Conservation (phyloP, 2,888 invertebrate genomes). For the Eupeodes latifasciatus region DNA sequence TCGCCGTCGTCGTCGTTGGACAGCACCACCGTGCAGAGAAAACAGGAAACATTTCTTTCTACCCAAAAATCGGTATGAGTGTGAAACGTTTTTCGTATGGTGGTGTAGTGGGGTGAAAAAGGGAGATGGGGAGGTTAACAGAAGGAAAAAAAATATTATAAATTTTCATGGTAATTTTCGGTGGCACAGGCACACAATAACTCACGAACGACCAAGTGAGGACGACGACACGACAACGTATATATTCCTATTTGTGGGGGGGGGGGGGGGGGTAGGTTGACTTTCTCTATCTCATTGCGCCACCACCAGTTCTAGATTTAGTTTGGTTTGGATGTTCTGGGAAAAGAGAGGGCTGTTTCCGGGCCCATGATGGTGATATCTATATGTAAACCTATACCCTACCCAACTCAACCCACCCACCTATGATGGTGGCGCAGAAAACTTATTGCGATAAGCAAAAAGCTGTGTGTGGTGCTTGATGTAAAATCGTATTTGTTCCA, state of each 20-base stretch:
- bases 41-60: slow-evolving; percentile 4
- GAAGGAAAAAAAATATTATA: slow-evolving; percentile 10
- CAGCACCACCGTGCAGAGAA: not conserved
- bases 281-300: slow-evolving; percentile 34
- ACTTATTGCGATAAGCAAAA: slow-evolving; percentile 67
- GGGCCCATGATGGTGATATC: slow-evolving; percentile 9
- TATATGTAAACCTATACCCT: not conserved
- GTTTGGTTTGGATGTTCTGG: not conserved
- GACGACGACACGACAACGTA: slow-evolving; percentile 13
- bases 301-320: slow-evolving; percentile 13
- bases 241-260: not conserved
- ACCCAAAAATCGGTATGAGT: slow-evolving; percentile 22
- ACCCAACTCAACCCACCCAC: too few species aligned
- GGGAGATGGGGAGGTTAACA: not conserved
- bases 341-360: slow-evolving; percentile 3
- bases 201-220: slow-evolving; percentile 29
- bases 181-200: slow-evolving; percentile 57
- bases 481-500: slow-evolving; percentile 49
- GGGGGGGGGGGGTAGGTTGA: not conserved
- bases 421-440: slow-evolving; percentile 8
- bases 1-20: not conserved
- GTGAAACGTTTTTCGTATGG: slow-evolving; percentile 4
- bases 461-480: slow-evolving; percentile 14
- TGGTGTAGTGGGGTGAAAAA: not conserved
- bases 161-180: slow-evolving; percentile 63